Conservation (phyloP, 2,888 invertebrate genomes). For the Drosophila falleni region DNA sequence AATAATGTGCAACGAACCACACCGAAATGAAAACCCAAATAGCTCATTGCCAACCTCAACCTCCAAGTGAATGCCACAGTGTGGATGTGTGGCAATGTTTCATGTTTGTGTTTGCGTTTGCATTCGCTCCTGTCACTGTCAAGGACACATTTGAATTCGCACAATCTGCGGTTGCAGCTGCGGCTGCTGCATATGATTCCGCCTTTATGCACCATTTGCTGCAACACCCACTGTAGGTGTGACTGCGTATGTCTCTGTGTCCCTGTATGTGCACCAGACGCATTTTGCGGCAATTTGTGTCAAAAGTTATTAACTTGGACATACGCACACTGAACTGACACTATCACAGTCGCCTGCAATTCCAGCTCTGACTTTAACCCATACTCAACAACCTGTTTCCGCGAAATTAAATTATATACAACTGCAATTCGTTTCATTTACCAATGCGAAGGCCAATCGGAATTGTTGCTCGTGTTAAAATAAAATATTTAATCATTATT, state of each 20-base stretch:
- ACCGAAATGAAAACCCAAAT: conserved; percentile 15
- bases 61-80: conserved; percentile 7
- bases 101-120: conserved; percentile 11
- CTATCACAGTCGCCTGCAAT: neutral
- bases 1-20: conserved; percentile 37
- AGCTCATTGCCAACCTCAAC: neutral
- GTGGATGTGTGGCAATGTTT: conserved; percentile 7
- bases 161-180: conserved; percentile 54
- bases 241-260: neutral
- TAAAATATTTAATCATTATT: neutral
- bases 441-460: neutral
- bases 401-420: conserved; percentile 25
- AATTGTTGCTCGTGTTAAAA: neutral
- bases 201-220: neutral
- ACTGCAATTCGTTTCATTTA: conserved; percentile 10
- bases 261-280: conserved; percentile 4
- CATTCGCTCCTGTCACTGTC: conserved; percentile 62
- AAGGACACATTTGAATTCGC: conserved; percentile 57
- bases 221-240: neutral
- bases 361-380: neutral
- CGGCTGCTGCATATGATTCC: conserved; percentile 60
- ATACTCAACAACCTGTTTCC: conserved; percentile 1
- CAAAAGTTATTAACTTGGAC: conserved; percentile 67
- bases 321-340: conserved; percentile 14
- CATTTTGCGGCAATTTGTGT: conserved; percentile 58